Conservation (phyloP, 2,888 invertebrate species). For the Cataglyphis rosenhaueri region DNA sequence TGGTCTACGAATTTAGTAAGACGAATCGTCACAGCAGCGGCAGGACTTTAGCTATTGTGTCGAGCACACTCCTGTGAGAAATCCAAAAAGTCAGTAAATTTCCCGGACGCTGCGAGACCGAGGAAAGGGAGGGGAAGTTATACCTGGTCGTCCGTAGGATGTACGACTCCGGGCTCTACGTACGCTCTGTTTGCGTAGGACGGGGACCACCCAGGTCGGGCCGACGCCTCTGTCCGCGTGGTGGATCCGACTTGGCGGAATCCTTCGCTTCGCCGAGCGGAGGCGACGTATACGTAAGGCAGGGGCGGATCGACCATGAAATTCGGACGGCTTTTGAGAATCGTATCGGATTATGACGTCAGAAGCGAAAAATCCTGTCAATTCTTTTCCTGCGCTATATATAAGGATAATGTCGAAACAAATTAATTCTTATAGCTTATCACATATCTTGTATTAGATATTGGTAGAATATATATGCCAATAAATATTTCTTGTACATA, state of each 20-base stretch:
- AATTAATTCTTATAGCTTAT: background rate
- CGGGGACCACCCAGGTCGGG: constrained; percentile 81
- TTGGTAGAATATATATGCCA: background rate
- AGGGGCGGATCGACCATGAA: constrained; percentile 42
- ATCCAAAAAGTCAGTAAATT: constrained; percentile 82
- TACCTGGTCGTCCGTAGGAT: constrained; percentile 51
- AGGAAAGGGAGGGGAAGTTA: constrained; percentile 59
- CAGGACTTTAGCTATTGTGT: constrained; percentile 22
- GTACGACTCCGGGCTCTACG: constrained; percentile 65
- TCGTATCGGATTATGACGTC: constrained; percentile 32
- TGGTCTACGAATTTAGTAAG: constrained; percentile 45
- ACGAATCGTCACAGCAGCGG: background rate
- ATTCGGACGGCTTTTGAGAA: constrained; percentile 18
- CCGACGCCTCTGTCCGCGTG: constrained; percentile 79
- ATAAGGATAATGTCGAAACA: background rate
- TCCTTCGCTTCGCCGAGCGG: constrained; percentile 69
- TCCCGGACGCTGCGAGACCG: constrained; percentile 76
- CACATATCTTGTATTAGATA: background rate
- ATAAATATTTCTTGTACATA: background rate
- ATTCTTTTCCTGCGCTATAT: background rate
- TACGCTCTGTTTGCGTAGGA: constrained; percentile 83
- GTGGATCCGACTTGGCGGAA: constrained; percentile 82
- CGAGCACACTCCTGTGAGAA: constrained; percentile 59
- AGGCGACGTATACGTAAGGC: constrained; percentile 55
- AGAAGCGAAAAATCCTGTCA: constrained; percentile 3